These are phyloP conservation scores for Acanthopagrus latus DNA, from an alignment of 2,797 vertebrate species.

Conservation along the genomic window DNA sequence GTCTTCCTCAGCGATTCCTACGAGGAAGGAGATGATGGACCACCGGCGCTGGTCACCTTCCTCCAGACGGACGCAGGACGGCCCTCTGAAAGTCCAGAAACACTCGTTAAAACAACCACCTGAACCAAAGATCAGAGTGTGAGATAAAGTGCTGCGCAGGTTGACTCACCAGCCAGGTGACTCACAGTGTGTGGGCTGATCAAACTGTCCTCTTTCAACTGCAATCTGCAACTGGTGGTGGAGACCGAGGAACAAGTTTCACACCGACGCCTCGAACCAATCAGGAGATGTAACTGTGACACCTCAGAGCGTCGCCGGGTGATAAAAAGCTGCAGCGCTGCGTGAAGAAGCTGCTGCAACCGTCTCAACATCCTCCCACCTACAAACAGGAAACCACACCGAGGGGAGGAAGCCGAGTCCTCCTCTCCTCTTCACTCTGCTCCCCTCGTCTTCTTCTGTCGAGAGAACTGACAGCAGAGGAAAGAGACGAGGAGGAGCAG, in stretches of 20 bases:
- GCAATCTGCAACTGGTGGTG: constrained; percentile 30
- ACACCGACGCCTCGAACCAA: constrained; percentile 43
- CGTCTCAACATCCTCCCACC: constrained; percentile 75
- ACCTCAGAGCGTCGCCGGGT: constrained; percentile 18
- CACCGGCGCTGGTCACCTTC: too few species aligned
- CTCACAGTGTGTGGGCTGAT: constrained; percentile 46
- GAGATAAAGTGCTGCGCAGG: neutral
- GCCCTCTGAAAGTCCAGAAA: neutral
- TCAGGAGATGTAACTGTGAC: constrained; percentile 19
- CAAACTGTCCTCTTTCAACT: constrained; percentile 34
- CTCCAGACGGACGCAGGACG: neutral
- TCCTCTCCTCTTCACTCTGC: constrained; percentile 29
- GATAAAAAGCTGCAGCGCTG: constrained; percentile 41
- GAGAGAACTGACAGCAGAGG: neutral
- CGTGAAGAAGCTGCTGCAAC: constrained; percentile 57
- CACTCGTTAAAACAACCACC: neutral
- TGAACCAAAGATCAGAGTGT: neutral
- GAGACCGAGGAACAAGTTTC: constrained; percentile 20
- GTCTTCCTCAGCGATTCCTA: neutral
- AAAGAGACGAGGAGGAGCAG: neutral
- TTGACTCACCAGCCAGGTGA: constrained; percentile 37
- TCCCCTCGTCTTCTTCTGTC: constrained; percentile 27
- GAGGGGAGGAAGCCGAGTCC: constrained; percentile 65
- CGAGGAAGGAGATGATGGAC: neutral
- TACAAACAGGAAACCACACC: constrained; percentile 86